Conservation (phyloP, 2,797 vertebrate genomes). For the Sebastes cheni region DNA sequence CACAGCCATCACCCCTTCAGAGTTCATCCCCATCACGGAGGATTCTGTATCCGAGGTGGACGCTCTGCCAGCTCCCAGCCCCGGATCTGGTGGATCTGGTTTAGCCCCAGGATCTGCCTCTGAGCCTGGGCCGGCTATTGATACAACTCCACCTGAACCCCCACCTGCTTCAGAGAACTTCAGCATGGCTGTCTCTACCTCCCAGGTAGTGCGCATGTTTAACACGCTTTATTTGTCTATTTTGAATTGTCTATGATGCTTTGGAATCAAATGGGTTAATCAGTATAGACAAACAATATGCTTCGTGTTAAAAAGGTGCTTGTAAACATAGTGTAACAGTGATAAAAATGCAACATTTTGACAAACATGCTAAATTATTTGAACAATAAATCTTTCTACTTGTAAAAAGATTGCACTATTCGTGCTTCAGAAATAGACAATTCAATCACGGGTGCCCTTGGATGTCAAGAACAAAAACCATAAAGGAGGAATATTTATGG, state of each 20-base stretch:
- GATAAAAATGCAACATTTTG: neutral
- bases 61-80: slow-evolving; percentile 84
- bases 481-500: slow-evolving; percentile 36
- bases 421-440: neutral
- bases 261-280: neutral
- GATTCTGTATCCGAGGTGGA: slow-evolving; percentile 94
- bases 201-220: slow-evolving; percentile 71
- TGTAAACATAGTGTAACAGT: neutral
- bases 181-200: slow-evolving; percentile 83
- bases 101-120: slow-evolving; percentile 25
- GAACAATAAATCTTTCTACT: neutral
- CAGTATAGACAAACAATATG: neutral
- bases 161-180: slow-evolving; percentile 74
- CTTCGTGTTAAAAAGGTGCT: neutral
- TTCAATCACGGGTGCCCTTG: slow-evolving; percentile 15
- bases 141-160: slow-evolving; percentile 36
- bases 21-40: slow-evolving; percentile 92
- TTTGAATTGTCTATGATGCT: neutral
- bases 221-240: neutral
- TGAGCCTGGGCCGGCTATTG: slow-evolving; percentile 21
- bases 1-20: slow-evolving; percentile 92
- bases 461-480: slow-evolving; percentile 27
- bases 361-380: neutral
- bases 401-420: neutral
- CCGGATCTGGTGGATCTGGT: slow-evolving; percentile 54